These are phyloP conservation scores for Lasioglossum baleicum DNA, from an alignment of 1,140 invertebrate genomes.

Conservation along the genomic window DNA sequence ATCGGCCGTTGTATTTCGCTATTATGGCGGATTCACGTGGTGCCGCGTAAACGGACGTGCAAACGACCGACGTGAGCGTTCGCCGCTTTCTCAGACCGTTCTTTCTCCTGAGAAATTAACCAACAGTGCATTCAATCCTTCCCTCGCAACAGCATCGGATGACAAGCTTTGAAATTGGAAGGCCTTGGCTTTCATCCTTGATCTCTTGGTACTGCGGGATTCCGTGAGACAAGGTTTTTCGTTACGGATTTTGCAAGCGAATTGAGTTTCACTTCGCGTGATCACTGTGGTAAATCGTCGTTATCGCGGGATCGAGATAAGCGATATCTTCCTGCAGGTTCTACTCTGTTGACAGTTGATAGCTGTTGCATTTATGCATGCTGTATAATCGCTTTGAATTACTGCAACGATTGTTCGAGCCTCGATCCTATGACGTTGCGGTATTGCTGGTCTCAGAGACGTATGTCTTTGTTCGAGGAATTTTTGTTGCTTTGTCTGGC, in stretches of 20 bases:
- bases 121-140: neutral
- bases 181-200: neutral
- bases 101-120: neutral
- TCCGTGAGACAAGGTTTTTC: neutral
- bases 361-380: too few relatives aligned
- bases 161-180: neutral
- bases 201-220: neutral
- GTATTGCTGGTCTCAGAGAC: too few relatives aligned
- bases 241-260: neutral
- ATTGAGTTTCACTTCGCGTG: neutral
- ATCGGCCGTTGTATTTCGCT: conserved; percentile 26
- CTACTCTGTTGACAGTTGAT: too few relatives aligned
- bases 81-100: conserved; percentile 6
- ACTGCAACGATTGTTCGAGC: too few relatives aligned
- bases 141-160: too few relatives aligned
- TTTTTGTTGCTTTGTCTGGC: too few relatives aligned
- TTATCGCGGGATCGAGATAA: too few relatives aligned
- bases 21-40: conserved; percentile 28
- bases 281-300: neutral
- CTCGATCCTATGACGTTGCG: too few relatives aligned
- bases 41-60: conserved; percentile 22
- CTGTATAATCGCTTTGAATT: too few relatives aligned
- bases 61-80: neutral
- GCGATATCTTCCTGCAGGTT: too few relatives aligned
- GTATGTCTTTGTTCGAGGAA: too few relatives aligned